Evolutionary conservation across 2,888 invertebrate species (phyloP).

Genomic region (Aphrophora alni): DNA sequence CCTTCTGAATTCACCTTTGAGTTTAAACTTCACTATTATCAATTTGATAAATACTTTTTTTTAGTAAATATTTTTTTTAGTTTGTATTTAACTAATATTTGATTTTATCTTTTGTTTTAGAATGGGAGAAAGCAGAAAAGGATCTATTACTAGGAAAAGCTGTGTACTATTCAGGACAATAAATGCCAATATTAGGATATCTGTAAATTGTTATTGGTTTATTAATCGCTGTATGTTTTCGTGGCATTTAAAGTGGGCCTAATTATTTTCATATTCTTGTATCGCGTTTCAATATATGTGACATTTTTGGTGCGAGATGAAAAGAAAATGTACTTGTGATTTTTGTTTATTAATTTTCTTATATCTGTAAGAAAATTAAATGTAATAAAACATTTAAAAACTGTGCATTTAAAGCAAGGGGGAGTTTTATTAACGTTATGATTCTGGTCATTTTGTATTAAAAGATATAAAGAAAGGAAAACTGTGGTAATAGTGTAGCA

Average conservation of each 20-base stretch:
- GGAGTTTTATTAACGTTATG: background rate
- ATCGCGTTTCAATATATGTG: background rate
- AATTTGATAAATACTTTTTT: no score
- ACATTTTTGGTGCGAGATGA: background rate
- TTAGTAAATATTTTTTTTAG: no score
- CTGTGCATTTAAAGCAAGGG: background rate
- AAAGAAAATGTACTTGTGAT: background rate
- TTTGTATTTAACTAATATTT: no score
- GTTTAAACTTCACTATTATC: no score
- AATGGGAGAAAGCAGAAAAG: background rate
- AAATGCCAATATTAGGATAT: background rate
- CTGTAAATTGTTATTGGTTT: background rate
- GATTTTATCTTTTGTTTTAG: background rate
- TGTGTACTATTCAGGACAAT: background rate
- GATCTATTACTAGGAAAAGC: background rate
- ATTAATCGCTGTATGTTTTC: background rate
- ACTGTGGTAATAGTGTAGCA: no score
- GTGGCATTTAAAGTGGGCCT: background rate
- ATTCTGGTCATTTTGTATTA: background rate
- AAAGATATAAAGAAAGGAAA: no score
- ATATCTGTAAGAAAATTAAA: background rate
- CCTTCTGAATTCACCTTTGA: no score
- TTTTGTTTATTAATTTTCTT: background rate
- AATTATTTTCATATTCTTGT: background rate
- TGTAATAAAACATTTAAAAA: background rate